Evolutionary conservation across 2,797 vertebrate species (phyloP), one percentile per base, ranked within the genome.

Genomic region (Peromyscus eremicus): DNA sequence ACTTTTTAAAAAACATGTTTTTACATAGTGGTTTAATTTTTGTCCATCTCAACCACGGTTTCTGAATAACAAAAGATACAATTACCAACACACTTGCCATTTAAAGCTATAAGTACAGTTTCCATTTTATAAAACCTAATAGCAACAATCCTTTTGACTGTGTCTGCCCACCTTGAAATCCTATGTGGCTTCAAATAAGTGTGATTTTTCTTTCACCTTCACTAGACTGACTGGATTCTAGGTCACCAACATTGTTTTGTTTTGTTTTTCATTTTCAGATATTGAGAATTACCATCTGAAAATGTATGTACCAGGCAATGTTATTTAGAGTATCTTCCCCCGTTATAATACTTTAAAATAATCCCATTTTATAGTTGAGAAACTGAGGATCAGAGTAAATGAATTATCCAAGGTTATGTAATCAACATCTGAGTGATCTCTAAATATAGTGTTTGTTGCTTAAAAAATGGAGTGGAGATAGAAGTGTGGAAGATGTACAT

Each of bases 341-440:
- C 60, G 55, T 89, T 49, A 88, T 82, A 60, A 75, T 68, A 60
- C 32, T 89, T 89, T 57, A 66, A 83, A 57, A 17, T 76, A 49
- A 83, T 32, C 60, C 27, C 40, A 84, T 84, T 66, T 66, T 85
- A n/a, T 85, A 85, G 29, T 3, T 68, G 83, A 85, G 64, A 83
- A 89, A 68, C n/a, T 82, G n/a, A 89, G 77, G 21, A 13, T 94
- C 46, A 27, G 3, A 70, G 21, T 68, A 75, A 71, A 32, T 62
- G 27, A 89, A 55, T 83, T 94, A 43, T 91, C 57, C 9, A 94
- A 94, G 62, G 49, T 85, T 40, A 49, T 23, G 46, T 68, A 66
- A 85, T 85, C 43, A 52, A 73, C 27, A 88, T 89, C 62, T 49
- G 40, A 76, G 43, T 13, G 43, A 10, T 83, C n/a, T 76, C 62